Percentiles rank a stretch among this genome's conserved stretches.
phyloP scores from a whole-genome alignment of 2,888 invertebrate genomes.

The Axea sp. region DNA sequence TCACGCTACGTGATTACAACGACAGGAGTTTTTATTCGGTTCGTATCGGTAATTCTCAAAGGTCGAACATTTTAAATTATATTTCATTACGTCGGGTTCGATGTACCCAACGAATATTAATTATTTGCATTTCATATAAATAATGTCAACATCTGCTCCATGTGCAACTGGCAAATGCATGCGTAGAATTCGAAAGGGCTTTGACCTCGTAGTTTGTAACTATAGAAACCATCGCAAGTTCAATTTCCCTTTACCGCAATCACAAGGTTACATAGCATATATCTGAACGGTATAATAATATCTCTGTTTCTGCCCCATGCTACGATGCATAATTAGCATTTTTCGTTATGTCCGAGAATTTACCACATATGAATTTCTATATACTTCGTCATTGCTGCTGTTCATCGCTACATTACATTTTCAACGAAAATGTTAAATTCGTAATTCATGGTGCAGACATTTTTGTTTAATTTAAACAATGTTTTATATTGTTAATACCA shows the following conservation, averaged over 20 bases:
- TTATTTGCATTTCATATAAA: conserved; percentile 40
- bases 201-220: conserved; percentile 43
- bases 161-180: conserved; percentile 39
- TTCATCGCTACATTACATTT: too few species aligned
- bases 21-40: conserved; percentile 1
- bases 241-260: conserved; percentile 50
- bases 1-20: too few species aligned
- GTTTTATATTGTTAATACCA: too few species aligned
- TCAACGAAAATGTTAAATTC: too few species aligned
- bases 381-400: too few species aligned
- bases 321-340: conserved; percentile 22
- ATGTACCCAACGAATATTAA: conserved; percentile 16
- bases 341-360: conserved; percentile 16
- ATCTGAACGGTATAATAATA: conserved; percentile 48
- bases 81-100: conserved; percentile 16
- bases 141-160: conserved; percentile 42
- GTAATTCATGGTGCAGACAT: too few species aligned
- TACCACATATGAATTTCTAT: background rate
- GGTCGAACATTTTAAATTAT: conserved; percentile 18
- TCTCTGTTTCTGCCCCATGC: conserved; percentile 27
- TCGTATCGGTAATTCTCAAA: conserved; percentile 2
- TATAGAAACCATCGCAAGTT: conserved; percentile 43
- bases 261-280: conserved; percentile 37
- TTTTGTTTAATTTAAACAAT: too few species aligned
- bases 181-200: conserved; percentile 45